These are phyloP conservation scores for Aleiodes leptofemur DNA, from an alignment of 2,888 invertebrate species.

Conservation along the genomic window DNA sequence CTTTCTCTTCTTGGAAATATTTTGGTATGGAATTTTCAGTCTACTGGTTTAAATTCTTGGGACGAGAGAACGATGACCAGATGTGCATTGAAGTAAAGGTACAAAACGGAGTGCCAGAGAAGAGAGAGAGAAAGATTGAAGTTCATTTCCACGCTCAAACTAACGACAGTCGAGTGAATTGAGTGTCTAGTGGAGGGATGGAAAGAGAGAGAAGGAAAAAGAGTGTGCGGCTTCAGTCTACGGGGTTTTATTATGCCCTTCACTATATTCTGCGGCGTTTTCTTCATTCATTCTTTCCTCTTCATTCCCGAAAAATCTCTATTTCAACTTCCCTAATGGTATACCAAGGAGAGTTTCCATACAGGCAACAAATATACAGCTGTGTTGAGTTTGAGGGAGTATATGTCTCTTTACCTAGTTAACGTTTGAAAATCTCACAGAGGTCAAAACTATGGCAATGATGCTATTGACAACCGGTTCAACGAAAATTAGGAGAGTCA, in stretches of 20 bases:
- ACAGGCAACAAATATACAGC: too few species aligned
- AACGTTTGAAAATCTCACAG: too few species aligned
- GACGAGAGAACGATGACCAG: constrained; percentile 64
- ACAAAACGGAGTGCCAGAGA: constrained; percentile 41
- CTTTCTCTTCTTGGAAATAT: not conserved
- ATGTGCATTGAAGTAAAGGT: constrained; percentile 57
- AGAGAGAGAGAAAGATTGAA: constrained; percentile 45
- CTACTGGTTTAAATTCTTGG: constrained; percentile 6
- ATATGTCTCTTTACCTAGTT: too few species aligned
- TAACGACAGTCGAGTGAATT: constrained; percentile 28
- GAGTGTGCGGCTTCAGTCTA: constrained; percentile 54
- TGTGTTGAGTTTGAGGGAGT: too few species aligned
- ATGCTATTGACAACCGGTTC: too few species aligned
- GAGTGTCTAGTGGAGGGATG: constrained; percentile 23
- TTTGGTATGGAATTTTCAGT: not conserved
- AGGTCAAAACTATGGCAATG: too few species aligned
- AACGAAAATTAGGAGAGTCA: too few species aligned
- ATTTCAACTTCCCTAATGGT: not conserved
- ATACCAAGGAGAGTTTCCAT: constrained; percentile 3
- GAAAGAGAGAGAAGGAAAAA: constrained; percentile 47
- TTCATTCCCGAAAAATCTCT: constrained; percentile 36
- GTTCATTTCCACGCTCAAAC: constrained; percentile 43
- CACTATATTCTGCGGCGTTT: constrained; percentile 41
- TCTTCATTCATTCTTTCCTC: constrained; percentile 37
- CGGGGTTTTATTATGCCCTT: constrained; percentile 49